A percentile compares a stretch with the other conserved stretches of the same genome.
Evolutionary conservation across 2,797 vertebrate species (phyloP).

Genomic region (Gymnoscopelus braueri): DNA sequence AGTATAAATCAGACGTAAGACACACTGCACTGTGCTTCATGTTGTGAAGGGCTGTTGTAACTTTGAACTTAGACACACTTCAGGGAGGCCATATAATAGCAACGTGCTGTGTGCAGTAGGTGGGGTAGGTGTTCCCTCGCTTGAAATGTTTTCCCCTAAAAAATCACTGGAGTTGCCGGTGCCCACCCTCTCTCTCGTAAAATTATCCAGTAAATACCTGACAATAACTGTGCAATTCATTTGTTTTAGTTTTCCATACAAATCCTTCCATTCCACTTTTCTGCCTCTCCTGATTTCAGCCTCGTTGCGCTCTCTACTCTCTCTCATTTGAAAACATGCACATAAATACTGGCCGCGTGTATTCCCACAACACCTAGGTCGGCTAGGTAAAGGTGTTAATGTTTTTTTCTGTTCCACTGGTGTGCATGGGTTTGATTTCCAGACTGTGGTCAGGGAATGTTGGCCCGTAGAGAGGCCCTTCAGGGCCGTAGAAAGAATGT

Average conservation of each 20-base stretch:
- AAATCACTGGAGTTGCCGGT: background rate
- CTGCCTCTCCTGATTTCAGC: background rate
- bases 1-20: slow-evolving; percentile 1
- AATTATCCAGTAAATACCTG: background rate
- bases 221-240: too few species aligned
- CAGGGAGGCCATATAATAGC: background rate
- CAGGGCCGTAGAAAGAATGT: slow-evolving; percentile 47
- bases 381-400: slow-evolving; percentile 17
- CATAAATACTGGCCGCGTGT: slow-evolving; percentile 2
- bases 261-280: background rate
- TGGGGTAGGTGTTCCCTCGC: background rate
- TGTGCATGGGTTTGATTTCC: slow-evolving; percentile 27
- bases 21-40: slow-evolving; percentile 11
- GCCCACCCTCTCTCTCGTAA: background rate
- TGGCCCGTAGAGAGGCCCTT: slow-evolving; percentile 39
- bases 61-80: slow-evolving; percentile 13
- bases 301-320: background rate
- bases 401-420: slow-evolving; percentile 5
- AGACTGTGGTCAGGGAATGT: slow-evolving; percentile 39
- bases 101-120: background rate
- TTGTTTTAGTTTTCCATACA: background rate
- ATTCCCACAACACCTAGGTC: slow-evolving; percentile 15
- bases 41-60: slow-evolving; percentile 23
- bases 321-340: slow-evolving; percentile 27
- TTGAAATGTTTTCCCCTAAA: background rate